Evolutionary conservation across 2,888 invertebrate genomes (phyloP), one percentile per base, ranked within the genome.

Genomic region (Agonum fuliginosum): DNA sequence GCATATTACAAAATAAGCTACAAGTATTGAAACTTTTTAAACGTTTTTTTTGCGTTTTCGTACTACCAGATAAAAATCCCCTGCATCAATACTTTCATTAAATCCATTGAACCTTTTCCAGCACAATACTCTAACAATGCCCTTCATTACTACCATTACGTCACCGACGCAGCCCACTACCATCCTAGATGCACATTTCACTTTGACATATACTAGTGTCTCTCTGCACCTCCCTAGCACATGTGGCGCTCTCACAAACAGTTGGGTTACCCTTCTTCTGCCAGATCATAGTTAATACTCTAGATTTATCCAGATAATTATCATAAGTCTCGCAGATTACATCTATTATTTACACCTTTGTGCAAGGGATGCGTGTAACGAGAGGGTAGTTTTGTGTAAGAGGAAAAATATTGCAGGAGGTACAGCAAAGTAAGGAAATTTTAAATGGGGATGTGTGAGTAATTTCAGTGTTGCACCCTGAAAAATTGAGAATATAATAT

Each of bases 341-440:
- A 74, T 74, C 74, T 46, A 74, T 74, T 74, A 74, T 74, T 74
- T 74, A 74, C 74, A 74, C 65, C 74, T 74, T 67, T 74, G 58
- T 74, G 54, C 54, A 34, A 14, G 22, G 43, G 69, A 0, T n/a
- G 8, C 51, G 17, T 17, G 24, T 27, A 10, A 22, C 37, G n/a
- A 10, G 8, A 37, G 43, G 43, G 12, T 12, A 43, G n/a, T n/a
- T 43, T 43, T 43, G 12, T 43, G 2, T 43, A 43, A 43, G 43
- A 17, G 43, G 1, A 12, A 4, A 43, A 14, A n/a, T 14, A 37
- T 37, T 2, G 2, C 43, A 14, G 17, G 0, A n/a, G n/a, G n/a
- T n/a, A n/a, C n/a, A n/a, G n/a, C n/a, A n/a, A n/a, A n/a, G n/a
- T n/a, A n/a, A n/a, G n/a, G n/a, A n/a, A n/a, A n/a, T n/a, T n/a